Percentiles rank a stretch among this genome's conserved stretches.
phyloP scores from a whole-genome alignment of 2,113 vertebrate genomes.

The Cepphus grylle region DNA sequence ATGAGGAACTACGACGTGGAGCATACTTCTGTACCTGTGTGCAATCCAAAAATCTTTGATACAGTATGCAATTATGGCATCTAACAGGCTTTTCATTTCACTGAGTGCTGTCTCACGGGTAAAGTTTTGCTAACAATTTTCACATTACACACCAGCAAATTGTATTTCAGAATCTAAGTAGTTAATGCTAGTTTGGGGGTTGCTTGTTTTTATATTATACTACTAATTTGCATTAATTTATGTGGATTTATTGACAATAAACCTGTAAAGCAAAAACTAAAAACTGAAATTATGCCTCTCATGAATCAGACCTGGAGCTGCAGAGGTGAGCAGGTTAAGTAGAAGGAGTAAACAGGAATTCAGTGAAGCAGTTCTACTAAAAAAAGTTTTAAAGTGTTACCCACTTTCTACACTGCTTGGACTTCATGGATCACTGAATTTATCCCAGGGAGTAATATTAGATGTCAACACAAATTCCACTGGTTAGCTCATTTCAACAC shows the following conservation, averaged over 20 bases:
- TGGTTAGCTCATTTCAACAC: not conserved
- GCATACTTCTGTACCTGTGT: not conserved
- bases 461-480: not conserved
- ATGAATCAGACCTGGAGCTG: not conserved
- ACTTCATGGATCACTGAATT: not conserved
- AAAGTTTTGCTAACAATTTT: not conserved
- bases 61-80: not conserved
- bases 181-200: not conserved
- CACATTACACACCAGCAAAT: not conserved
- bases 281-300: not conserved
- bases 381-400: not conserved
- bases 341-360: not conserved
- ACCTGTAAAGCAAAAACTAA: not conserved
- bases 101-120: accelerated
- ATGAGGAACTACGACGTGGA: accelerated
- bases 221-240: not conserved
- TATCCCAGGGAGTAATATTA: not conserved
- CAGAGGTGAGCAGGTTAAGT: not conserved
- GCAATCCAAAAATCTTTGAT: not conserved
- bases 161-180: not conserved
- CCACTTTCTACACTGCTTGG: not conserved
- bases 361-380: not conserved
- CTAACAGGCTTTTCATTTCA: not conserved
- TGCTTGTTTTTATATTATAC: not conserved
- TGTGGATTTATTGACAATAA: not conserved